Conservation (phyloP, 2,888 invertebrate species). For the Heliothis peltigera region DNA sequence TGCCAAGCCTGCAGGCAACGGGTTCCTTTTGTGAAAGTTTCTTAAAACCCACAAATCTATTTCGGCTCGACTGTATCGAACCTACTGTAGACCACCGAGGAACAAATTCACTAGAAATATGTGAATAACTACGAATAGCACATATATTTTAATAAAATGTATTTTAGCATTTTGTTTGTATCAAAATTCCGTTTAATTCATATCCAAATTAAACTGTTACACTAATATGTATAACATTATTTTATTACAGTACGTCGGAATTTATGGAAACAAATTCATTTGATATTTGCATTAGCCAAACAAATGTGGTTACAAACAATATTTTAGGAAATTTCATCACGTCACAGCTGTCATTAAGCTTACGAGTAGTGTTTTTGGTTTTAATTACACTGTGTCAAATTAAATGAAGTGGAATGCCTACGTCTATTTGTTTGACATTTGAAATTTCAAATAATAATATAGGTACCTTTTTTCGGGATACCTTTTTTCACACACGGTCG, state of each 20-base stretch:
- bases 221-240: no score
- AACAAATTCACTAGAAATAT: no score
- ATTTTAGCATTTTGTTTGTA: not conserved
- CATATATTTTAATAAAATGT: conserved; percentile 5
- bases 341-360: not conserved
- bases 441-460: not conserved
- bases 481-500: no score
- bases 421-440: not conserved
- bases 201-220: not conserved
- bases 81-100: no score
- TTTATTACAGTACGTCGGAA: not conserved
- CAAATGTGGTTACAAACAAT: not conserved
- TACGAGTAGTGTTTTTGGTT: not conserved
- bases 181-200: not conserved
- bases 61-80: no score
- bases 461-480: no score
- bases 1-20: no score
- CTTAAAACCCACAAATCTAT: no score
- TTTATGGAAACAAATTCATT: not conserved
- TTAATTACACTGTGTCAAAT: conserved; percentile 2
- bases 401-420: not conserved
- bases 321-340: not conserved
- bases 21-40: no score
- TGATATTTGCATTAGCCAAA: not conserved
- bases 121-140: conserved; percentile 8